Conservation (phyloP, 2,797 vertebrate genomes). For the Acestrorhynchus altus region DNA sequence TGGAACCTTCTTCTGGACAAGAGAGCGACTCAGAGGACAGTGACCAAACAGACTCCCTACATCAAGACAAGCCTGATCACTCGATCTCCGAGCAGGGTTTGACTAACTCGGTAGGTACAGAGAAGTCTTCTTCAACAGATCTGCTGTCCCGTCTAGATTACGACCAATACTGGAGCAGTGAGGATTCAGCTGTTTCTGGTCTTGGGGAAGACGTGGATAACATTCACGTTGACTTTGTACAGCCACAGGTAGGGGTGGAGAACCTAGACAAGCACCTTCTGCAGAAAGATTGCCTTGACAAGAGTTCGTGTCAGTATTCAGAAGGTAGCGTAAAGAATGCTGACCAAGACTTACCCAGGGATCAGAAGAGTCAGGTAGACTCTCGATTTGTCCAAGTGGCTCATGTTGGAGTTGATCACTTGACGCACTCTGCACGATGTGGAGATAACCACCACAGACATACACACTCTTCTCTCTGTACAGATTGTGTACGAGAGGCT, state of each 20-base stretch:
- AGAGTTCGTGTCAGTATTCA: not conserved
- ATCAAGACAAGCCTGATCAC: constrained; percentile 30
- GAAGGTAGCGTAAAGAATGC: not conserved
- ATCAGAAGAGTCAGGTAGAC: not conserved
- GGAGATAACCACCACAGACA: constrained; percentile 29
- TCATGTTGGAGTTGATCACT: not conserved
- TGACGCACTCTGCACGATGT: constrained; percentile 13
- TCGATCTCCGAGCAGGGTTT: constrained; percentile 26
- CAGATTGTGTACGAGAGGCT: constrained; percentile 18
- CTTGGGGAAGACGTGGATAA: constrained; percentile 28
- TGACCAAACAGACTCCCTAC: constrained; percentile 35
- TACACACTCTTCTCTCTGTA: constrained; percentile 8
- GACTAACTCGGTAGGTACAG: not conserved
- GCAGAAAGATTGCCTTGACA: constrained; percentile 10
- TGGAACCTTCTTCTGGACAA: constrained; percentile 32
- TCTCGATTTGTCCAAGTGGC: not conserved
- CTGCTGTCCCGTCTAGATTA: constrained; percentile 45
- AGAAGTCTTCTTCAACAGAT: constrained; percentile 25
- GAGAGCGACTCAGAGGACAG: constrained; percentile 36
- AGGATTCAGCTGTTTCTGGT: constrained; percentile 47
- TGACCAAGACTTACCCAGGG: not conserved
- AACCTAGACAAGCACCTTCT: constrained; percentile 5
- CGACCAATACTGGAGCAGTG: constrained; percentile 48
- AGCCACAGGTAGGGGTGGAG: constrained; percentile 34
- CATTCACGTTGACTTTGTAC: constrained; percentile 27